Percentiles rank a stretch among this genome's conserved stretches.
Evolutionary conservation across 2,797 vertebrate genomes (phyloP).

Genomic region (Lepidocolaptes lacrymiger): DNA sequence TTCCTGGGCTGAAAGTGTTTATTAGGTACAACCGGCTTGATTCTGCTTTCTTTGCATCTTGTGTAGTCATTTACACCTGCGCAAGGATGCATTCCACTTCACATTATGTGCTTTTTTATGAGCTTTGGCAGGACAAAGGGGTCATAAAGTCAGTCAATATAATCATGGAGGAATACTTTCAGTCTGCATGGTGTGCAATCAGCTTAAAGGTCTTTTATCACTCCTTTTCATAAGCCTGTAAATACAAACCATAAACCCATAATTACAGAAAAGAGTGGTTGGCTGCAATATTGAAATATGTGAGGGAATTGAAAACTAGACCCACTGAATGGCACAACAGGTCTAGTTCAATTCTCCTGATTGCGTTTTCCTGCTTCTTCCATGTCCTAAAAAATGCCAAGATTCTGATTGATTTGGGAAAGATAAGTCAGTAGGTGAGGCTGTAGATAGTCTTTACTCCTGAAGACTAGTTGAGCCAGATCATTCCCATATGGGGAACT

Average conservation of each 20-base stretch:
- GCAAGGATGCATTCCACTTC: conserved; percentile 30
- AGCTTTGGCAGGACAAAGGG: conserved; percentile 25
- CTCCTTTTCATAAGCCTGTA: conserved; percentile 35
- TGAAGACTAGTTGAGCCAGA: background rate
- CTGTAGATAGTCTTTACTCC: background rate
- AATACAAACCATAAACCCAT: conserved; percentile 26
- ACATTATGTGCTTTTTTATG: conserved; percentile 17
- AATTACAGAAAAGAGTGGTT: background rate
- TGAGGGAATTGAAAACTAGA: background rate
- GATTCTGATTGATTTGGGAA: background rate
- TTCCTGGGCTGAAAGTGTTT: conserved; percentile 49
- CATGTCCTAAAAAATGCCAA: background rate
- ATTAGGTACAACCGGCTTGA: conserved; percentile 20
- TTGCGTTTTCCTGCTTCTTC: background rate
- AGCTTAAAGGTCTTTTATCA: conserved; percentile 39
- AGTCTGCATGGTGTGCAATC: background rate
- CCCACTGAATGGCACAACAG: background rate
- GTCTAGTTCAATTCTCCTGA: background rate
- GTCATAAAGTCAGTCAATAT: conserved; percentile 57
- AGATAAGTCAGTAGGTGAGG: background rate
- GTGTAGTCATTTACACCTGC: conserved; percentile 54
- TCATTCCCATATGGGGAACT: background rate
- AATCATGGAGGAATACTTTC: conserved; percentile 6
- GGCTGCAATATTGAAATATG: background rate
- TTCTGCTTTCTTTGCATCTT: conserved; percentile 44